Evolutionary conservation across 2,888 invertebrate species (phyloP).

Genomic region (Tetragnatha montana): DNA sequence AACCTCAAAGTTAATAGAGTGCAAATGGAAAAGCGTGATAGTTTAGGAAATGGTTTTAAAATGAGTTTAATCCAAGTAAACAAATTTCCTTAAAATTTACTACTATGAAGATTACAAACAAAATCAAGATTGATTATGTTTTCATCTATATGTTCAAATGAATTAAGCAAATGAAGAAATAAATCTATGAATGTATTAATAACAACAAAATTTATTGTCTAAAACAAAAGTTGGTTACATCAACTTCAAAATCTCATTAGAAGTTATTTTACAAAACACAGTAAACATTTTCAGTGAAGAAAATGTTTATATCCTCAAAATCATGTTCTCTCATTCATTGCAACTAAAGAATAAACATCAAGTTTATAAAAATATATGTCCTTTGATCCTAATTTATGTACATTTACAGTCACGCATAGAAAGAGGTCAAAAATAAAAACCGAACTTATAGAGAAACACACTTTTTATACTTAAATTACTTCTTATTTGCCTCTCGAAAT

Average conservation of each 20-base stretch:
- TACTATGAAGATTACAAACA: too few relatives aligned
- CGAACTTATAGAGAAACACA: too few relatives aligned
- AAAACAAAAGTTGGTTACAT: conserved; percentile 54
- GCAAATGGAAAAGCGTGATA: background rate
- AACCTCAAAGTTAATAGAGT: conserved; percentile 28
- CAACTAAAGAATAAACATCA: background rate
- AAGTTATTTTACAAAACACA: background rate
- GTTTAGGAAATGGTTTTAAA: too few relatives aligned
- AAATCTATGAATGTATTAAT: conserved; percentile 17
- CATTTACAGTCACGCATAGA: background rate
- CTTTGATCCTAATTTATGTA: background rate
- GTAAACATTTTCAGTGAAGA: background rate
- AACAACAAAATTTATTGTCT: conserved; percentile 63
- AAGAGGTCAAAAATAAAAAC: too few relatives aligned
- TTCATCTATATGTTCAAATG: background rate
- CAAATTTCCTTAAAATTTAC: too few relatives aligned
- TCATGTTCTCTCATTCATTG: background rate
- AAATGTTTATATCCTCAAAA: background rate
- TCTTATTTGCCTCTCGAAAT: too few relatives aligned
- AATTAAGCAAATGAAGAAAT: conserved; percentile 6
- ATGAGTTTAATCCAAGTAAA: background rate
- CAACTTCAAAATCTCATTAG: background rate
- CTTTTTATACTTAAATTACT: too few relatives aligned
- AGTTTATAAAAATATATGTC: background rate
- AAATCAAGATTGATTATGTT: background rate